Base-by-base conservation (phyloP, 2,113 vertebrate genomes). In the Ptilonorhynchus violaceus region DNA sequence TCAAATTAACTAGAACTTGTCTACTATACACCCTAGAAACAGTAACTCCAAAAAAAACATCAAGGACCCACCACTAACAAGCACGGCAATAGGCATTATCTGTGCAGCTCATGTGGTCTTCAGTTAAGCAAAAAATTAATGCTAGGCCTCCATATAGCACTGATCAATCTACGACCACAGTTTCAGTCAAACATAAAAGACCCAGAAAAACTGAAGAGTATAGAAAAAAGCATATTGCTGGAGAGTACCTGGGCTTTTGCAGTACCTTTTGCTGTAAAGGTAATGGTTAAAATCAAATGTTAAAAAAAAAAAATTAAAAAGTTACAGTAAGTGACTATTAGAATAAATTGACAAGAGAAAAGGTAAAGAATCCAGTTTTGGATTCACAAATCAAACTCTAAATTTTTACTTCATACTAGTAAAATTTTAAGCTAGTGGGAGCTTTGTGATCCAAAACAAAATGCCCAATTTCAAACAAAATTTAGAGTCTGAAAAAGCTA, bases 181-280 rank as follows among this genome's bases (percentile, higher is more conserved):
- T 11, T 64, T 46, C 30, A 77, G 10, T 22, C 25, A 81, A 77
- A 58, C 11, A 53, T 5, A 13, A 21, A 64, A 58, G 41, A 47
- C 0, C 2, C 21, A 15, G 14, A 64, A 74, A 66, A 75, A n/a
- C 0, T 21, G 5, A 24, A 17, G 2, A 68, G 11, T 3, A 52
- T 0, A 60, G 24, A 55, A 68, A 77, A 89, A 85, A 11, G 2
- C 1, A 3, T n/a, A 27, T 11, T 56, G 13, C 28, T 75, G 31
- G 33, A 89, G 28, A 69, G 30, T 28, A 31, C 33, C 18, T 18
- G 15, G 15, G 28, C 37, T 77, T 59, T 58, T 64, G 50, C 8
- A 75, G 52, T 8, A 73, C 46, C 25, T 89, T 69, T 28, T 49
- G 11, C 21, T 89, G 10, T 23, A 63, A 72, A 64, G 3, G 6